Conservation (phyloP, 30 jellyfish, hydroid and myxozoan genomes). For the Aurelia sp. region DNA sequence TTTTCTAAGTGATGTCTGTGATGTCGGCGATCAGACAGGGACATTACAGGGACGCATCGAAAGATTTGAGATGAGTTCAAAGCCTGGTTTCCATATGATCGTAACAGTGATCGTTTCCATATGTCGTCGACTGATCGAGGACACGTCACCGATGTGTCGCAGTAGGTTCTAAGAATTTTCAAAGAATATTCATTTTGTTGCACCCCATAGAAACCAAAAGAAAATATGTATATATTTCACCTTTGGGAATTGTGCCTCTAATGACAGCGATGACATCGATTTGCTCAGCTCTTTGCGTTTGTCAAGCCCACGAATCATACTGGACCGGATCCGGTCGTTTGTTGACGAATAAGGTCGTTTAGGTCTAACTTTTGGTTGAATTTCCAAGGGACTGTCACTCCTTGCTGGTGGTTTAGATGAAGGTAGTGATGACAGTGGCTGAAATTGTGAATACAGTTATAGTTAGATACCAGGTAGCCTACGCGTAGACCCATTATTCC, state of each 20-base stretch:
- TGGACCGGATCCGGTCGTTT: constrained; percentile 39
- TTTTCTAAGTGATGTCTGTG: too few relatives aligned
- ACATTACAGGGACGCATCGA: too few relatives aligned
- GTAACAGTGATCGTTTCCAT: too few relatives aligned
- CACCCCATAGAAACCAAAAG: neutral
- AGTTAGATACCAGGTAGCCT: neutral
- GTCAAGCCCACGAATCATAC: constrained; percentile 10
- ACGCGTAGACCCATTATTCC: too few relatives aligned
- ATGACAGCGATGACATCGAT: constrained; percentile 46
- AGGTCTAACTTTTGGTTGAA: neutral
- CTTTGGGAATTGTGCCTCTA: neutral
- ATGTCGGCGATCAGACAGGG: too few relatives aligned
- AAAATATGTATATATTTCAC: neutral
- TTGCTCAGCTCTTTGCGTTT: constrained; percentile 45
- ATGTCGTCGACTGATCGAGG: too few relatives aligned
- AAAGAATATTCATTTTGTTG: neutral
- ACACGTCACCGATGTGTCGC: too few relatives aligned
- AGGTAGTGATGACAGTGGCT: constrained; percentile 64
- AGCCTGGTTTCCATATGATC: too few relatives aligned
- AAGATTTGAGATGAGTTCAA: too few relatives aligned
- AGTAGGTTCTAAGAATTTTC: too few relatives aligned
- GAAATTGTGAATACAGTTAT: neutral
- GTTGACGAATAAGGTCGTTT: constrained; percentile 56
- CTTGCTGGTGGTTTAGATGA: constrained; percentile 44
- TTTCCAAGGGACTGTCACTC: constrained; percentile 3